Evolutionary conservation across 1,140 invertebrate genomes (phyloP), one percentile per base, ranked within the genome.

Genomic region (Tachypleus tridentatus): DNA sequence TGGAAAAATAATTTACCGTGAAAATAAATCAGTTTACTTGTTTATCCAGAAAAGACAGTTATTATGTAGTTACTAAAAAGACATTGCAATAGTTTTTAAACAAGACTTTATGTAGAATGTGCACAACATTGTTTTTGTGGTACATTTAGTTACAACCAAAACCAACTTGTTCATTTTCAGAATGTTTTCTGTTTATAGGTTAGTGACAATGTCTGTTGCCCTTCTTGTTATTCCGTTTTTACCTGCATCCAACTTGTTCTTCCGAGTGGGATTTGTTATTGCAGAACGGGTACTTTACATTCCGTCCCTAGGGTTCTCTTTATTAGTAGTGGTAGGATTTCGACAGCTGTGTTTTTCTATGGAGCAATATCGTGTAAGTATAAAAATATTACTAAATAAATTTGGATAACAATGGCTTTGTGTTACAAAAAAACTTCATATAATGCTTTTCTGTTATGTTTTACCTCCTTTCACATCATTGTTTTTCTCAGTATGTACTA

Each of bases 181-280:
- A 29, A 29, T 29, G 29, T 29, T 29, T 29, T 29, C 29, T 29
- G 29, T 29, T 67, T 63, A 4, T 63, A 72, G 71, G 61, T 66
- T 60, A 59, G 52, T 84, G 47, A 75, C 85, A 58, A 79, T 91
- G 65, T 82, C 82, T 63, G 70, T 90, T 60, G 77, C 83, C 51
- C 75, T 96, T 58, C 76, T 92, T 60, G 77, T 91, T 7, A 79
- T 97, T 62, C 88, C 94, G 57, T 98, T 97, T 78, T 75, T 97
- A 62, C 95, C 95, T 53, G 93, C 94, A 1, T 85, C 86, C 58
- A 97, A 97, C 76, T 77, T 98, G 56, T 80, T 84, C 70, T 89
- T 94, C 74, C 87, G 84, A 54, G 95, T 98, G 58, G 91, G 92
- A 48, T 95, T 96, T 80, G 91, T 95, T 0, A 80, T 95, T 53